Evolutionary conservation across 1,140 invertebrate species (phyloP), one percentile per base, ranked within the genome.

Genomic region (Coelopa frigida): DNA sequence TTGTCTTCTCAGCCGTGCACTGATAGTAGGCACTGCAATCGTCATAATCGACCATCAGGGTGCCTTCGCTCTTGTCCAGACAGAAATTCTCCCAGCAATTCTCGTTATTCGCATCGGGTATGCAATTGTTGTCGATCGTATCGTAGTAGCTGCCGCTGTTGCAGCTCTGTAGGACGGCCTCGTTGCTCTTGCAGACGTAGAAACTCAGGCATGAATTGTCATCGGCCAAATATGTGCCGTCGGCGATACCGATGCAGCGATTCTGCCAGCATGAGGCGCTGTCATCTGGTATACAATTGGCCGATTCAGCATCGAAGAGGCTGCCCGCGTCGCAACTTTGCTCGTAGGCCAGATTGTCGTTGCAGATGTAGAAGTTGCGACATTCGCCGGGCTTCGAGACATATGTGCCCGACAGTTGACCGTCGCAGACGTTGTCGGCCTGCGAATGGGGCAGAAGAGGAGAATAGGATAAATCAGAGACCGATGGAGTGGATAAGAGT

Each of bases 71-170:
- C 15, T 51, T 40, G 26, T 35, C 50, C 41, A 61, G 51, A 38
- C 59, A 61, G 38, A 40, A 61, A 46, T 61, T 61, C 31, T 49
- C 47, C 59, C 59, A 61, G 29, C 58, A 60, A 1, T 49, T 5
- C 0, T 27, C 8, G 17, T 61, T 48, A 4, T 32, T 38, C 4
- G 38, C 26, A 31, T 65, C 61, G 1, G 38, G 31, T 2, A 22
- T 3, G 35, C 49, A 51, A 15, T 41, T 41, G 5, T 53, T 55
- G 2, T 11, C 35, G 0, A 7, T 22, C 0, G 7, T 26, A 33
- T 58, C 38, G 10, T 52, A 65, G 23, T 52, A 64, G 27, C 41
- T 50, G n/a, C 59, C 56, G n/a, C 10, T 29, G 8, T 26, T 14
- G 8, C 61, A 65, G 5, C 2, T 43, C n/a, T 60, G 37, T 1